Evolutionary conservation across 1,140 invertebrate species (phyloP).

Genomic region (Agrypnia vestita): DNA sequence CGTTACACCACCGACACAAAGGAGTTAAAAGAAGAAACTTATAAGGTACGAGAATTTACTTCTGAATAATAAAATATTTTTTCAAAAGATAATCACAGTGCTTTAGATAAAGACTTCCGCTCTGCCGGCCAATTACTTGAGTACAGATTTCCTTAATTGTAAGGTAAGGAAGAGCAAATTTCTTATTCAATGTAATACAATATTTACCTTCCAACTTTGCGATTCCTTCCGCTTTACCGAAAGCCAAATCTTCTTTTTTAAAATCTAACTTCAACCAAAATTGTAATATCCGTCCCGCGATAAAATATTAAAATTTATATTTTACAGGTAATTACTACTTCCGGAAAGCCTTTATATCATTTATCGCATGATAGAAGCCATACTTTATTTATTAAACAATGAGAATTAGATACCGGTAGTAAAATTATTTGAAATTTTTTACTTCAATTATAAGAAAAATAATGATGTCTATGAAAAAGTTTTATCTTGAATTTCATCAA

Average conservation of each 20-base stretch:
- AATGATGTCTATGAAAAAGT: no score
- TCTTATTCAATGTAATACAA: neutral
- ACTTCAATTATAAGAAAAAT: no score
- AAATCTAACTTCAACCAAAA: neutral
- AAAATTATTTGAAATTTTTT: no score
- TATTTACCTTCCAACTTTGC: constrained; percentile 13
- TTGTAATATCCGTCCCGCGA: neutral
- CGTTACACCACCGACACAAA: no score
- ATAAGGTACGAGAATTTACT: no score
- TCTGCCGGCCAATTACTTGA: neutral
- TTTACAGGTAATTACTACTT: constrained; percentile 2
- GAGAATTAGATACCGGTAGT: no score
- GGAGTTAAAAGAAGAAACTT: no score
- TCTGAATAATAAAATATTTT: no score
- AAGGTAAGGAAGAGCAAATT: neutral
- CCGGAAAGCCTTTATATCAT: neutral
- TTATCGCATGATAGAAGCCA: neutral
- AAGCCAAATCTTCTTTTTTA: neutral
- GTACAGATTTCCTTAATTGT: neutral
- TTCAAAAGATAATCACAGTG: no score
- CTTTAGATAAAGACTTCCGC: no score
- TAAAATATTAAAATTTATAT: constrained; percentile 10
- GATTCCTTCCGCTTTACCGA: neutral
- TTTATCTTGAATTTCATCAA: no score
- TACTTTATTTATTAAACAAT: neutral